Evolutionary conservation across 2,888 invertebrate species (phyloP), one percentile per base, ranked within the genome.

Genomic region (Macaria liturata): DNA sequence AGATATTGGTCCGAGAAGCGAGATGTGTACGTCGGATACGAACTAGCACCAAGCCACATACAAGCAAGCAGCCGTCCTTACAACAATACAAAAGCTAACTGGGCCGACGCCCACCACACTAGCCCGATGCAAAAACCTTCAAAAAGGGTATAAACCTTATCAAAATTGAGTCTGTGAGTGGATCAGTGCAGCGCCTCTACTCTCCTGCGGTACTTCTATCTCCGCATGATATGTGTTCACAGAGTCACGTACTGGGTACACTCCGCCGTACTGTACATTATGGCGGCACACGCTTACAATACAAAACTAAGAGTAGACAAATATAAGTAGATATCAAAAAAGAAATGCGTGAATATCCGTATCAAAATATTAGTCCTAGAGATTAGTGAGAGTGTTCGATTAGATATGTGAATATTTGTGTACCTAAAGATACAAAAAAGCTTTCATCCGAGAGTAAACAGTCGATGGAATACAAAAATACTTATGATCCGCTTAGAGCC

Each of bases 1-100:
- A 83, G 84, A 86, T 82, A 86, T 91, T 91, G 91, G 91, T 91
- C 91, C 91, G 88, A 91, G 88, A 91, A 91, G 91, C 91, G 80
- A 87, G 83, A 78, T 78, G 79, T 85, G 79, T 77, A 83, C 84
- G 80, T 78, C 83, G 81, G 79, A 20, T 80, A 74, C 78, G 78
- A 83, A 83, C 86, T 88, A 90, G 90, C 91, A 90, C 89, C 91
- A 89, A 91, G 91, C 91, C 88, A 86, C 86, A 84, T 84, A 89
- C 85, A 79, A 80, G 78, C 71, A 85, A 84, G 85, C 83, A 75
- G 78, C 76, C 7, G 34, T 55, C 53, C 61, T 62, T 61, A 73
- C 67, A 60, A 64, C 77, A 62, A 66, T 83, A 86, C 78, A 84
- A 85, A 88, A 88, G 87, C 87, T 86, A 85, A 70, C 67, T 9